Base-by-base conservation (phyloP, 2,113 vertebrate species). In the Lathamus discolor region DNA sequence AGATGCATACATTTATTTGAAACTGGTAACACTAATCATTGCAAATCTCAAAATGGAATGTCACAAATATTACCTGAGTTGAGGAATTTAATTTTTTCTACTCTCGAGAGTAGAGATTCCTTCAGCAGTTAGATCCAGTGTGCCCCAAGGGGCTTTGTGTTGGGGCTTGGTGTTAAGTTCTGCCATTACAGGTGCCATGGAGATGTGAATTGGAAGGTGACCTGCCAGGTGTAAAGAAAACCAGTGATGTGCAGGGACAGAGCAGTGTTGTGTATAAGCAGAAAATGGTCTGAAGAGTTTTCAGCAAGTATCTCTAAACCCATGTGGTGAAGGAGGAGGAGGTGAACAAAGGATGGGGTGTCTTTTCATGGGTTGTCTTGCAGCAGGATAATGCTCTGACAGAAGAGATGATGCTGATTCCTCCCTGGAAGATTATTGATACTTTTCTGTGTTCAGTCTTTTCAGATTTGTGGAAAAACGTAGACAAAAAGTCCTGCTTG, bases 131-230 rank as follows among this genome's bases (percentile, higher is more conserved):
- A 57, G 13, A 43, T 31, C 43, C 51, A 13, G 31, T 31, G 22
- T 20, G 31, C 5, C 17, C 3, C 31, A 10, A 19, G 59, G 23
- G 19, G 6, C 73, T 23, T 54, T 31, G 17, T 0, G 1, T 19
- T 16, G 44, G 17, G 29, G 62, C 11, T 54, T n/a, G 39, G 41
- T 43, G 33, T 59, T n/a, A 10, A 77, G 63, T 62, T 49, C 72
- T 59, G 28, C 51, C 64, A 1, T 39, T 83, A 39, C 6, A 35
- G 57, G 24, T 66, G n/a, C 31, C 27, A 3, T 7, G 13, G 33
- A 31, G 20, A 57, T 15, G 28, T 44, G 64, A 46, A 29, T 63
- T 77, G 51, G 37, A 59, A 57, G 43, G 18, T 39, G 37, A 28
- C 44, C 43, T 82, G 43, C 19, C 27, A 46, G 43, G 15, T 44